Conservation (phyloP, 2,113 vertebrate species). For the Eupsittula cactorum region DNA sequence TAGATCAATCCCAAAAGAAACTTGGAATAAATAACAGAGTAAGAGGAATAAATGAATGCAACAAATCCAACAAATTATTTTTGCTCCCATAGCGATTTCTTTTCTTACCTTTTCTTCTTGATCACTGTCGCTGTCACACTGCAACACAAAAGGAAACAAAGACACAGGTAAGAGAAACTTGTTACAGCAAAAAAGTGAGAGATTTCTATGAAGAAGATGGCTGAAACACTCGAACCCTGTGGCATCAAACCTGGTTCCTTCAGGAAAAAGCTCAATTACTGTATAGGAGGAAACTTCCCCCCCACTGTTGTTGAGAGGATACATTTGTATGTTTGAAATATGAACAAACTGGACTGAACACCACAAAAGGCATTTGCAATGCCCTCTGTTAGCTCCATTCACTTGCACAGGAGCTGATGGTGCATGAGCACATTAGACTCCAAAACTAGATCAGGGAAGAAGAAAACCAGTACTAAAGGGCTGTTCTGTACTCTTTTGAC, state of each 20-base stretch:
- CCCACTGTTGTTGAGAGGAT: not conserved
- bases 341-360: not conserved
- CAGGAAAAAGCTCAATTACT: not conserved
- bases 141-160: conserved; percentile 60
- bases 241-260: not conserved
- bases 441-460: not conserved
- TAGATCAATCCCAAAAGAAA: not conserved
- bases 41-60: conserved; percentile 4
- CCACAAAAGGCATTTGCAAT: not conserved
- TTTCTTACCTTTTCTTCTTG: conserved; percentile 94
- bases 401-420: not conserved
- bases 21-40: not conserved
- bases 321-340: not conserved
- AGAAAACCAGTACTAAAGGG: not conserved
- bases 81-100: not conserved
- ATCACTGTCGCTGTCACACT: conserved; percentile 96
- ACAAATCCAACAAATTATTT: not conserved
- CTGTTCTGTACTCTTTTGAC: not conserved
- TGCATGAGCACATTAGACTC: not conserved
- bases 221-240: not conserved
- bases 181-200: not conserved
- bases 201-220: not conserved
- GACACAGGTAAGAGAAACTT: conserved; percentile 17
- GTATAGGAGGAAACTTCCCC: accelerated
- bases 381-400: not conserved